These are phyloP conservation scores for Turritopsis rubra DNA, from an alignment of 30 jellyfish, hydroid and myxozoan species.

Conservation along the genomic window DNA sequence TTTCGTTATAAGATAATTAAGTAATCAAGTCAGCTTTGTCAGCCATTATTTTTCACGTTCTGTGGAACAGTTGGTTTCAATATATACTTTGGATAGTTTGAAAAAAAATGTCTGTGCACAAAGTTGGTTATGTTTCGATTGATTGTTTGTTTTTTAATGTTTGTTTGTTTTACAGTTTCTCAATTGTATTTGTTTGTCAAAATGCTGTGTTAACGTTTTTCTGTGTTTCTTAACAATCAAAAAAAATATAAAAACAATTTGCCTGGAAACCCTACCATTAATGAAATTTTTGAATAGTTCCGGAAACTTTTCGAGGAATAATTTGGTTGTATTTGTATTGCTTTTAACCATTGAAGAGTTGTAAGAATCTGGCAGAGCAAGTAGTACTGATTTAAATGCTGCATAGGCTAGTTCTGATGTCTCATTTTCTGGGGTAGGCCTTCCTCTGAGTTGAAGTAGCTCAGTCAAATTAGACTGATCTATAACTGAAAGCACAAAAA, in stretches of 20 bases:
- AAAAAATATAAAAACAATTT: neutral
- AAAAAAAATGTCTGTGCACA: neutral
- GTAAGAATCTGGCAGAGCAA: conserved; percentile 17
- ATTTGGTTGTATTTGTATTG: neutral
- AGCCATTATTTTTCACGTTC: neutral
- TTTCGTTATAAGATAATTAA: too few species aligned
- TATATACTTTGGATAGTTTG: neutral
- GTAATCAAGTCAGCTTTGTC: neutral
- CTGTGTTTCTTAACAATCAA: conserved; percentile 8
- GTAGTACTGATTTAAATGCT: conserved; percentile 23
- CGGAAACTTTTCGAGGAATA: conserved; percentile 4
- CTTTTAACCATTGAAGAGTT: neutral
- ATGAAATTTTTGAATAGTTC: conserved; percentile 16
- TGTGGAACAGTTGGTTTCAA: neutral
- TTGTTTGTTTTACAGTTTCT: neutral
- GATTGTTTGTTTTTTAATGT: neutral
- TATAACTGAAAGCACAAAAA: conserved; percentile 12
- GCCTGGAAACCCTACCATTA: conserved; percentile 25
- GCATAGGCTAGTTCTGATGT: conserved; percentile 30
- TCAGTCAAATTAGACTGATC: conserved; percentile 13
- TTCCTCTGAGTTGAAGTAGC: conserved; percentile 6
- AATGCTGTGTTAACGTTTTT: conserved; percentile 1
- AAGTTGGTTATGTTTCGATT: too few species aligned
- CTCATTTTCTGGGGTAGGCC: conserved; percentile 31
- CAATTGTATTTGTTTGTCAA: neutral